phyloP scores from a whole-genome alignment of 2,113 vertebrate species.

The Neolamprologus sp. region DNA sequence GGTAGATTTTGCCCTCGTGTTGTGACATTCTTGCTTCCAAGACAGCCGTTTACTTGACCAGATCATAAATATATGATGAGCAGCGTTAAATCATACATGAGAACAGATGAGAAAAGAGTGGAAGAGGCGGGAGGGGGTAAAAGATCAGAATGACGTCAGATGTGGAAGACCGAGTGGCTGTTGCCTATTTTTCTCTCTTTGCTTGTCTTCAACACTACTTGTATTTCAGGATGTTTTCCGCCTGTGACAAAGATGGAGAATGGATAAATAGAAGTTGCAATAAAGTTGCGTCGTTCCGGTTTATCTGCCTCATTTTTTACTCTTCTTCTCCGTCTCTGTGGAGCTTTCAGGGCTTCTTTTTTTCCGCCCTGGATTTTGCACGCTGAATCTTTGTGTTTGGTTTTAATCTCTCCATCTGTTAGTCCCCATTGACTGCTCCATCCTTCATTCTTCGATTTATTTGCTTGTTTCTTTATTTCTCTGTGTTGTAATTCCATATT shows the following conservation, averaged over 20 bases:
- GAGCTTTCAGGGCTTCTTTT: background rate
- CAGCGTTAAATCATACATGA: slow-evolving; percentile 38
- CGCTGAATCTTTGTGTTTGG: background rate
- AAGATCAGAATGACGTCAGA: background rate
- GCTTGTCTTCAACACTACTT: background rate
- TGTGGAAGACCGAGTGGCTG: background rate
- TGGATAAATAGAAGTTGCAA: background rate
- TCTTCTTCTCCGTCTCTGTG: background rate
- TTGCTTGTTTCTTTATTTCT: background rate
- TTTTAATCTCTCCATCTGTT: background rate
- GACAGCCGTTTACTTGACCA: background rate
- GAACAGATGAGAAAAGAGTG: slow-evolving; percentile 8
- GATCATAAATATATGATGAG: slow-evolving; percentile 33
- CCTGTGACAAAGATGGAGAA: background rate
- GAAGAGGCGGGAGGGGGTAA: background rate
- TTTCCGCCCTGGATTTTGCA: background rate
- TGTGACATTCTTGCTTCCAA: background rate
- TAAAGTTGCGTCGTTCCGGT: background rate
- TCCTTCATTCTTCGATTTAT: background rate
- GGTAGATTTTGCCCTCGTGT: background rate
- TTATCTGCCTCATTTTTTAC: background rate
- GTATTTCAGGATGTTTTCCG: background rate
- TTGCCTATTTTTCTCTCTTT: background rate
- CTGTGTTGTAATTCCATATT: background rate
- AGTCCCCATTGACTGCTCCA: background rate